Evolutionary conservation across 2,797 vertebrate genomes (phyloP).

Genomic region (Micrastur ruficollis): DNA sequence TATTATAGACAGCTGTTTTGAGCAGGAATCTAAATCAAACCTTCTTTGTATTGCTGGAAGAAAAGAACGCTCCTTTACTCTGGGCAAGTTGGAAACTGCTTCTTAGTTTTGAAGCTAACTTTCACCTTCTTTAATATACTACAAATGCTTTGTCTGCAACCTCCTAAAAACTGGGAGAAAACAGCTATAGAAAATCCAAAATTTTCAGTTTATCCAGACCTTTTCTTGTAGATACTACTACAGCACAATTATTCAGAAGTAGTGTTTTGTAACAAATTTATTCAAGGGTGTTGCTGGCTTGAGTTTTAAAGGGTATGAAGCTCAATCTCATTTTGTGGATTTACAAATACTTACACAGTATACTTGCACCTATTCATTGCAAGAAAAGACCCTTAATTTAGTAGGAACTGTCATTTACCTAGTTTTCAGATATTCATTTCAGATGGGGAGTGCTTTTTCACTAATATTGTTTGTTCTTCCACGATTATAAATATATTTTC

Average conservation of each 20-base stretch:
- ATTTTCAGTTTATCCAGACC: not conserved
- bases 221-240: not conserved
- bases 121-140: not conserved
- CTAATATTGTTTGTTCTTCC: not conserved
- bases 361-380: not conserved
- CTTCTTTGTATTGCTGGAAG: not conserved
- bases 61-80: not conserved
- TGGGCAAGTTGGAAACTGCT: not conserved
- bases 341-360: not conserved
- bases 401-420: not conserved
- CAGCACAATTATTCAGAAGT: not conserved
- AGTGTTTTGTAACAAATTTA: not conserved
- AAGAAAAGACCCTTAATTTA: not conserved
- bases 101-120: not conserved
- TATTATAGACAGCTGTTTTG: not conserved
- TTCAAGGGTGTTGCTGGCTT: not conserved
- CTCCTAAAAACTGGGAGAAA: not conserved
- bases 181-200: not conserved
- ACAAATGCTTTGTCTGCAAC: not conserved
- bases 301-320: not conserved
- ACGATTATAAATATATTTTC: not conserved
- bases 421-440: not conserved
- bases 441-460: not conserved
- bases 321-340: not conserved
- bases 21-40: not conserved